Percentiles rank a stretch among this genome's conserved stretches.
Evolutionary conservation across 2,888 invertebrate species (phyloP).

Genomic region (Galeruca laticollis): DNA sequence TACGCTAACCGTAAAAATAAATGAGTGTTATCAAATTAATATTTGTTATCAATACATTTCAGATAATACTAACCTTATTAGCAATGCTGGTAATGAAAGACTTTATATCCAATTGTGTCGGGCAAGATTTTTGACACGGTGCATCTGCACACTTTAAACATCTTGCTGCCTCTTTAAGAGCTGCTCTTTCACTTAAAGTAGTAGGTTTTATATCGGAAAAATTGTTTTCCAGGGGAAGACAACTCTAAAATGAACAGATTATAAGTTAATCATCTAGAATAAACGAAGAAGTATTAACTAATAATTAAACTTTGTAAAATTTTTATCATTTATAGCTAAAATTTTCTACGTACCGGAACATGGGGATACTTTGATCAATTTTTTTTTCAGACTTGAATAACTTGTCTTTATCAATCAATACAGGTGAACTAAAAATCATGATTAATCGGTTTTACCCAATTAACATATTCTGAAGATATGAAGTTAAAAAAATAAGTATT

Average conservation of each 20-base stretch:
- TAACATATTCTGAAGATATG: too few species aligned
- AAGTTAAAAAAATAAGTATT: too few species aligned
- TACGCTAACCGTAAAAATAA: neutral
- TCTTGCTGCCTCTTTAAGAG: conserved; percentile 88
- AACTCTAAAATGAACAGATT: conserved; percentile 69
- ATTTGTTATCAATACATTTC: neutral
- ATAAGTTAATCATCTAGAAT: conserved; percentile 16
- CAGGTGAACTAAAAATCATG: too few species aligned
- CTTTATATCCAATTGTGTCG: conserved; percentile 97
- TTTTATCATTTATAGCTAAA: too few species aligned
- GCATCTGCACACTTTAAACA: conserved; percentile 96
- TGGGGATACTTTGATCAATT: too few species aligned
- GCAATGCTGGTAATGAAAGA: conserved; percentile 96
- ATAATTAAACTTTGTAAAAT: too few species aligned
- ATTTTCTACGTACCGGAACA: too few species aligned
- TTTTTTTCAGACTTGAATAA: too few species aligned
- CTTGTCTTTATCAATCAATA: too few species aligned
- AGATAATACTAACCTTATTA: conserved; percentile 78
- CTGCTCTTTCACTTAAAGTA: conserved; percentile 95
- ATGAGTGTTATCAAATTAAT: too few species aligned
- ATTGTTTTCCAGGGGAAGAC: conserved; percentile 82
- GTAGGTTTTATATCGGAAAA: conserved; percentile 98
- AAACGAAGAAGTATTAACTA: neutral
- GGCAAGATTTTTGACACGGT: conserved; percentile 98
- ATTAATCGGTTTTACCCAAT: too few species aligned